phyloP scores from a whole-genome alignment of 2,113 vertebrate genomes.

The Murina feae region DNA sequence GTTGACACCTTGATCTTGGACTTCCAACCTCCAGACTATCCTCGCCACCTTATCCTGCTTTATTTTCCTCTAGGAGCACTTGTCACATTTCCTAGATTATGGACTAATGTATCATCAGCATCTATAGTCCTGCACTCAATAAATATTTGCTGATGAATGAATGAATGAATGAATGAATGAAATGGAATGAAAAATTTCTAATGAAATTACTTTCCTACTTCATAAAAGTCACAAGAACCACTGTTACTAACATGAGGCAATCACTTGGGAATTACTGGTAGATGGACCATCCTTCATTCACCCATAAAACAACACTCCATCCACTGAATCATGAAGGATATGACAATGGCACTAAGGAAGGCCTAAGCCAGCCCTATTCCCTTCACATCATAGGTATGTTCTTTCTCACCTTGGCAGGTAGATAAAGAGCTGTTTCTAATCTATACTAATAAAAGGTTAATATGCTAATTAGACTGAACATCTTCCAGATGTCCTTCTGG shows the following conservation, averaged over 20 bases:
- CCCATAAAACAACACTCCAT: accelerated
- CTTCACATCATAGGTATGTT: not conserved
- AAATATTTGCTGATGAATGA: not conserved
- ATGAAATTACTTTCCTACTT: not conserved
- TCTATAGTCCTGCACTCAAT: not conserved
- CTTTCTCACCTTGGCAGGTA: not conserved
- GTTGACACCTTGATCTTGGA: not conserved
- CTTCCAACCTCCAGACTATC: not conserved
- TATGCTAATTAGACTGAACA: too few relatives aligned
- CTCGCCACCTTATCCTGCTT: not conserved
- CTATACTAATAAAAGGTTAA: too few relatives aligned
- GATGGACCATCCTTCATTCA: not conserved
- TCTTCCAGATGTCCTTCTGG: too few relatives aligned
- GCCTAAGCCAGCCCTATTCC: too few relatives aligned
- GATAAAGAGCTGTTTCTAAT: not conserved
- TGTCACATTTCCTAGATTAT: not conserved
- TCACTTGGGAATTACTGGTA: not conserved
- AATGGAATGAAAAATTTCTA: not conserved
- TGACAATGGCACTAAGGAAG: not conserved
- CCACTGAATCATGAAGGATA: not conserved
- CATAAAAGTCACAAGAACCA: not conserved
- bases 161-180: not conserved
- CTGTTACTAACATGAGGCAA: not conserved
- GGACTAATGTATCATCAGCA: not conserved
- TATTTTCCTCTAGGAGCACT: not conserved